Evolutionary conservation across 30 jellyfish, hydroid and myxozoan genomes (phyloP).

Genomic region (Hydra vulgaris): DNA sequence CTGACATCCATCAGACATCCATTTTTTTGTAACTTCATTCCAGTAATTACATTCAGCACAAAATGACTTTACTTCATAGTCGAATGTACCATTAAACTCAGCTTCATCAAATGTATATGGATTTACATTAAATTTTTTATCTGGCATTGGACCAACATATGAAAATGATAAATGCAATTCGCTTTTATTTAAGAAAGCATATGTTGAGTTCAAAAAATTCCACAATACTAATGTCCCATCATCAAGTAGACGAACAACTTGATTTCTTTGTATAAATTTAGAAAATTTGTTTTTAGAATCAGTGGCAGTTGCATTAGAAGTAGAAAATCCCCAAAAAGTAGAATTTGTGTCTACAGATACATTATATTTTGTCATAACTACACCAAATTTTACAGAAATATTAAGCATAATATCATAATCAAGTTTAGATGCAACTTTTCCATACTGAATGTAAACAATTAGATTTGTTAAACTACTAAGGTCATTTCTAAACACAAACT

Average conservation of each 20-base stretch:
- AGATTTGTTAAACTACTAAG: constrained; percentile 32
- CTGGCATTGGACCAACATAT: constrained; percentile 66
- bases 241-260: constrained; percentile 40
- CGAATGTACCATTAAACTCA: constrained; percentile 36
- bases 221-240: constrained; percentile 46
- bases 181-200: constrained; percentile 27
- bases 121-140: constrained; percentile 16
- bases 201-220: constrained; percentile 41
- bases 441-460: constrained; percentile 54
- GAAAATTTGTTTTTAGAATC: background rate
- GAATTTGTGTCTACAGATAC: too few species aligned
- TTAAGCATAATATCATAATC: constrained; percentile 43
- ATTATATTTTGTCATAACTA: background rate
- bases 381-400: background rate
- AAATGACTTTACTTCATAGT: constrained; percentile 51
- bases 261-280: too few species aligned
- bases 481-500: constrained; percentile 19
- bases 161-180: constrained; percentile 17
- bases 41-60: constrained; percentile 62
- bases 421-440: constrained; percentile 39
- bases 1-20: constrained; percentile 71
- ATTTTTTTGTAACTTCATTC: constrained; percentile 18
- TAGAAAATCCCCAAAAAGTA: too few species aligned
- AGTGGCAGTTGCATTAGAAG: background rate
- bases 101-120: constrained; percentile 52